A percentile compares a stretch with the other conserved stretches of the same genome.
These are phyloP conservation scores for Zeuzera pyrina DNA, from an alignment of 2,888 invertebrate species.

Conservation along the genomic window DNA sequence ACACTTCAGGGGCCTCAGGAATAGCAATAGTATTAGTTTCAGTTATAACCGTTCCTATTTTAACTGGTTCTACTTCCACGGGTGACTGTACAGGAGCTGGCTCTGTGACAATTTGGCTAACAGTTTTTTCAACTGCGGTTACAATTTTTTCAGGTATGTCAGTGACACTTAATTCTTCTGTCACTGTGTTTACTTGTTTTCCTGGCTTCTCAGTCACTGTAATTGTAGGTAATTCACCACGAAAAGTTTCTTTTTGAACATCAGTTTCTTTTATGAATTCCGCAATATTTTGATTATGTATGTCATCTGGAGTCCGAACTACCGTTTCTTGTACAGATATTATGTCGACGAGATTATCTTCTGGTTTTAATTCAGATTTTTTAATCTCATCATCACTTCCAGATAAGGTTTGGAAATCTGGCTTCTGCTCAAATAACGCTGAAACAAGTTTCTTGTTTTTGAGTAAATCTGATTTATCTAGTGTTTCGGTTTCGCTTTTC, in stretches of 20 bases:
- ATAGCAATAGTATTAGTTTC: constrained; percentile 28
- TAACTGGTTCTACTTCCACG: constrained; percentile 30
- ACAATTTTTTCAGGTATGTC: constrained; percentile 1
- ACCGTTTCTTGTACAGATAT: background rate
- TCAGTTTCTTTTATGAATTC: background rate
- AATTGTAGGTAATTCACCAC: background rate
- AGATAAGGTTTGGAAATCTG: no score
- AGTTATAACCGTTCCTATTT: constrained; percentile 30
- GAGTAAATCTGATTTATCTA: no score
- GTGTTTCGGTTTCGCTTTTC: no score
- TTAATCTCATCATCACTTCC: no score
- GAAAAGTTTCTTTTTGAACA: background rate
- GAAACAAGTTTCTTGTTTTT: no score
- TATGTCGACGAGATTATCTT: background rate
- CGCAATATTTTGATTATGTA: background rate
- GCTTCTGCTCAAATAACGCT: no score
- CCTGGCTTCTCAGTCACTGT: constrained; percentile 3
- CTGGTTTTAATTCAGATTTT: no score
- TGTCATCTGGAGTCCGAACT: background rate
- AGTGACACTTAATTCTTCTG: constrained; percentile 2
- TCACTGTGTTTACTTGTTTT: constrained; percentile 19
- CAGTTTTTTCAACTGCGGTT: constrained; percentile 9
- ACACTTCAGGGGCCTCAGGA: constrained; percentile 27
- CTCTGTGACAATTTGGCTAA: constrained; percentile 22
- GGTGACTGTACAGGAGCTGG: constrained; percentile 26